Conservation (phyloP, 1,140 invertebrate genomes). For the Rhagoletis zephyria region DNA sequence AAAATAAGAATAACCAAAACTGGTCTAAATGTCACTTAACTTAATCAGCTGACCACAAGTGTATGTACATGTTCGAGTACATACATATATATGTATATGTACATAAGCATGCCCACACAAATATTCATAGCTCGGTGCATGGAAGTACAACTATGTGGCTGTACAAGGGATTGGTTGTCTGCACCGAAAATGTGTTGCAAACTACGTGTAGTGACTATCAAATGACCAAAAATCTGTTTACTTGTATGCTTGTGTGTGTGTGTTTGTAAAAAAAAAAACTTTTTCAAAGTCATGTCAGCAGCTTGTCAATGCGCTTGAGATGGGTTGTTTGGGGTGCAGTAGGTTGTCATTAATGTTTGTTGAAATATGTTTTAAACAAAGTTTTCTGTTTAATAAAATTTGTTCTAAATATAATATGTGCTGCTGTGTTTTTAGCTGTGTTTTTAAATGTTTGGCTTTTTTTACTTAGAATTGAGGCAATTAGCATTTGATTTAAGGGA, state of each 20-base stretch:
- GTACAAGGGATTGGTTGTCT: neutral
- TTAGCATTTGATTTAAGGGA: neutral
- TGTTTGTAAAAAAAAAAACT: neutral
- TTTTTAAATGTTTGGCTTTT: neutral
- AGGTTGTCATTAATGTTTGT: neutral
- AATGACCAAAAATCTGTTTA: neutral
- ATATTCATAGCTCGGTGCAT: neutral
- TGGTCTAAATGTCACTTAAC: too few species aligned
- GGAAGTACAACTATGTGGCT: neutral
- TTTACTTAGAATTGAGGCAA: neutral
- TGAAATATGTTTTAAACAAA: too few species aligned
- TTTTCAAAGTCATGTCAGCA: constrained; percentile 37
- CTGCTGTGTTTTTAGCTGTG: neutral
- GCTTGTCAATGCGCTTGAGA: constrained; percentile 5
- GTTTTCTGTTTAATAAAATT: too few species aligned
- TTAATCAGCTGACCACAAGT: too few species aligned
- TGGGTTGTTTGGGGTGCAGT: neutral
- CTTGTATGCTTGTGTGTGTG: neutral
- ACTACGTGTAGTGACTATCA: constrained; percentile 21
- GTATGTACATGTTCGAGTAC: too few species aligned
- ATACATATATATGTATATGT: too few species aligned
- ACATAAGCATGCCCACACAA: too few species aligned
- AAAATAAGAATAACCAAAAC: too few species aligned
- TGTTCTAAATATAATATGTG: neutral
- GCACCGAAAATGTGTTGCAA: constrained; percentile 16